These are phyloP conservation scores for Crioceris asparagi DNA, from an alignment of 2,888 invertebrate genomes.

Conservation along the genomic window DNA sequence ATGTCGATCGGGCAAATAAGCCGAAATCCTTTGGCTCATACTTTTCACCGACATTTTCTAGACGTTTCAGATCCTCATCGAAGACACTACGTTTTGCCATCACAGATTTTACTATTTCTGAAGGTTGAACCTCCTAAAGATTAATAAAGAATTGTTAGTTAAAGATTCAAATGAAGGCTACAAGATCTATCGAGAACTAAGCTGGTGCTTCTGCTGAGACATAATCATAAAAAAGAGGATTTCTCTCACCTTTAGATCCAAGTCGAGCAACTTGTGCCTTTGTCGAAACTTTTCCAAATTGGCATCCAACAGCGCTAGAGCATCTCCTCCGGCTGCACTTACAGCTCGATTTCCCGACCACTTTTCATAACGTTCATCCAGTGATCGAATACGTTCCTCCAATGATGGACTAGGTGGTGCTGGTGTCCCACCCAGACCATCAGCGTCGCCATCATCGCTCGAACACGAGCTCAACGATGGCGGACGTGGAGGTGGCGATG, in stretches of 20 bases:
- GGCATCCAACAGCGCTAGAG: constrained; percentile 42
- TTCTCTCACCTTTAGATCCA: constrained; percentile 42
- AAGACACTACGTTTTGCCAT: constrained; percentile 89
- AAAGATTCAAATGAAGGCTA: neutral
- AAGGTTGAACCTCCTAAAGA: constrained; percentile 63
- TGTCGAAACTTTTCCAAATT: constrained; percentile 46
- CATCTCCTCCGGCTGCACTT: constrained; percentile 45
- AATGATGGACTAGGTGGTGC: constrained; percentile 65
- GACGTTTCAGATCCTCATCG: constrained; percentile 87
- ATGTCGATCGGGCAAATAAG: constrained; percentile 30
- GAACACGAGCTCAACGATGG: constrained; percentile 67
- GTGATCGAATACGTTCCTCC: constrained; percentile 82
- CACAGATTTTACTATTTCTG: constrained; percentile 86
- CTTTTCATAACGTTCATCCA: constrained; percentile 88
- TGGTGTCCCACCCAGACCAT: no score
- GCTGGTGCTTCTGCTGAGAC: neutral
- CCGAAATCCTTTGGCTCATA: constrained; percentile 58
- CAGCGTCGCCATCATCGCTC: constrained; percentile 10
- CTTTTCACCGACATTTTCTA: constrained; percentile 79
- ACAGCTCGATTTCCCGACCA: constrained; percentile 65
- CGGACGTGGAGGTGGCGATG: constrained; percentile 56
- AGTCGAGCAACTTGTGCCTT: constrained; percentile 65
- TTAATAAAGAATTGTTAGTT: constrained; percentile 33
- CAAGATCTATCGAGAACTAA: neutral
- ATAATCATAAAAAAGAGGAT: neutral